Evolutionary conservation across 2,888 invertebrate genomes (phyloP).

Genomic region (Pecten maximus): DNA sequence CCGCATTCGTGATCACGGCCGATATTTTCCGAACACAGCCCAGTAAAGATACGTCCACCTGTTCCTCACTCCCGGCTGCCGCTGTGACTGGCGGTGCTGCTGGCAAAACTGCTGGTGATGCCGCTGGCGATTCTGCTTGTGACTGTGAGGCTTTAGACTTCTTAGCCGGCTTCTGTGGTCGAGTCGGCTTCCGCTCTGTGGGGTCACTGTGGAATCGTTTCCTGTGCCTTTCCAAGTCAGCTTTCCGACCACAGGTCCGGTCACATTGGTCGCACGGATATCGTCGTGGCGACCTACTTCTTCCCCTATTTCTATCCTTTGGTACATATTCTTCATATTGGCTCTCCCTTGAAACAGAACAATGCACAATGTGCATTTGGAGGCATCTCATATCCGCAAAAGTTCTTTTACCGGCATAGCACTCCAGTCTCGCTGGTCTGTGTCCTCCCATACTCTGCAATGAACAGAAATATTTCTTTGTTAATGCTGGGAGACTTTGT

Average conservation of each 20-base stretch:
- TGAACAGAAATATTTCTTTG: too few species aligned
- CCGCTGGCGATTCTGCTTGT: not conserved
- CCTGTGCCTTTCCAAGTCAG: not conserved
- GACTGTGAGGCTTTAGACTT: not conserved
- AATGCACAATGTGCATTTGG: too few species aligned
- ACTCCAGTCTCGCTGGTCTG: too few species aligned
- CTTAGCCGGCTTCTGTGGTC: not conserved
- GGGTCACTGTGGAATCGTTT: not conserved
- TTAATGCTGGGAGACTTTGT: too few species aligned
- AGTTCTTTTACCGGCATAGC: too few species aligned
- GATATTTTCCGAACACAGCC: too few species aligned
- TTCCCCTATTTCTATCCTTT: not conserved
- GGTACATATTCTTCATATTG: too few species aligned
- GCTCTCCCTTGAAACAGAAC: too few species aligned
- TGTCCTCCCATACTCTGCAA: too few species aligned
- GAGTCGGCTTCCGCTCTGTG: not conserved
- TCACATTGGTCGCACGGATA: not conserved
- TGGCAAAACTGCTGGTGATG: not conserved
- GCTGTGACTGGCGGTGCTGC: not conserved
- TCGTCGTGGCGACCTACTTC: not conserved
- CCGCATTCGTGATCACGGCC: not conserved
- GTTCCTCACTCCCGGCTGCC: not conserved
- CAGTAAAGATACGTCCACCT: too few species aligned
- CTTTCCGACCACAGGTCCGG: not conserved
- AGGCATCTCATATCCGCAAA: too few species aligned